phyloP scores from a whole-genome alignment of 1,140 invertebrate genomes.

The Tetramorium parvispinum region DNA sequence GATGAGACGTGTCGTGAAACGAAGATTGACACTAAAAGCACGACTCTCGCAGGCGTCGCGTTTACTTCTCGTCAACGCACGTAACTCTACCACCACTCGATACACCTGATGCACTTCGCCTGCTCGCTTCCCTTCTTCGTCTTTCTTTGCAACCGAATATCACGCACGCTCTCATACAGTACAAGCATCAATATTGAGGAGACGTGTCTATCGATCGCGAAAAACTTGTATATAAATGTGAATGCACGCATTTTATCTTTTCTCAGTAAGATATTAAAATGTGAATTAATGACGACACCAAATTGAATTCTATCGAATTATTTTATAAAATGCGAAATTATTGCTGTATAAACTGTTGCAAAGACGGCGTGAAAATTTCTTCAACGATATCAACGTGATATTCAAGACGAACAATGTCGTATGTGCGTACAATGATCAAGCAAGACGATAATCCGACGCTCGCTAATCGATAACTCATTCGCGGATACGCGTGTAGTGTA shows the following conservation, averaged over 20 bases:
- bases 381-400: background rate
- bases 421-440: background rate
- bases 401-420: background rate
- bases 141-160: conserved; percentile 19
- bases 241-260: background rate
- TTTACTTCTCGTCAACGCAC: conserved; percentile 14
- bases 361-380: background rate
- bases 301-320: background rate
- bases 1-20: background rate
- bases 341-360: background rate
- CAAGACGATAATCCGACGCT: background rate
- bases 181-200: background rate
- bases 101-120: conserved; percentile 27
- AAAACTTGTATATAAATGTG: background rate
- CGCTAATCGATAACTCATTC: background rate
- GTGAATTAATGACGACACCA: background rate
- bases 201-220: background rate
- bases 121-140: background rate
- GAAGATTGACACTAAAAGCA: conserved; percentile 16
- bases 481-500: background rate
- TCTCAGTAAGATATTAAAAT: background rate
- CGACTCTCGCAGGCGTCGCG: background rate
- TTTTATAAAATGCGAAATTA: background rate
- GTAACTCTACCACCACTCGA: conserved; percentile 42
- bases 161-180: background rate